These are phyloP conservation scores for Nannobrachium achirus DNA, from an alignment of 2,113 vertebrate species.

Conservation along the genomic window DNA sequence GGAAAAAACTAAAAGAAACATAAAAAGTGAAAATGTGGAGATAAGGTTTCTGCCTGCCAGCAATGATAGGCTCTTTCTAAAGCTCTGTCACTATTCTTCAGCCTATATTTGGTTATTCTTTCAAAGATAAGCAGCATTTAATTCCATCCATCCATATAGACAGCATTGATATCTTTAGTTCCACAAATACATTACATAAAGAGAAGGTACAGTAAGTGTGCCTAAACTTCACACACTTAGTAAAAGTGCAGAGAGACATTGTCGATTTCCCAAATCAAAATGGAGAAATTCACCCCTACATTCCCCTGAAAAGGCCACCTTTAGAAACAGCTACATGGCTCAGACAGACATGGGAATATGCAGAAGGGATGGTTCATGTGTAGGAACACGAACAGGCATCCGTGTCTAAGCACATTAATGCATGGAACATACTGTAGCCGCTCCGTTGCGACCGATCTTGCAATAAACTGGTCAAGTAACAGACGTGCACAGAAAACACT, in stretches of 20 bases:
- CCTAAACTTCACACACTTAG: constrained; percentile 25
- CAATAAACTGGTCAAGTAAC: not conserved
- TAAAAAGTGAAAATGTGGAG: too few relatives aligned
- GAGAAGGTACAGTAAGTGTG: constrained; percentile 9
- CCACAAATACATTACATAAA: constrained; percentile 41
- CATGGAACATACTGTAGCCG: too few relatives aligned
- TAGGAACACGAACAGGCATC: not conserved
- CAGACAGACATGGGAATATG: not conserved
- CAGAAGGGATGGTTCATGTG: not conserved
- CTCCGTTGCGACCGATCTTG: not conserved
- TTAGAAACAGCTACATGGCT: constrained; percentile 19
- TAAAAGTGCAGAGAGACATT: constrained; percentile 30
- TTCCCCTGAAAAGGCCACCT: constrained; percentile 48
- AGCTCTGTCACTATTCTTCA: constrained; percentile 6
- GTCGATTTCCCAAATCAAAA: constrained; percentile 3
- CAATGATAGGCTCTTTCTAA: too few relatives aligned
- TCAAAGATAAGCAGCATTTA: constrained; percentile 20
- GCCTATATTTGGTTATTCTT: constrained; percentile 3
- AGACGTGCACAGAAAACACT: not conserved
- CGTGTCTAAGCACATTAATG: too few relatives aligned
- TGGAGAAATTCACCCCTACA: constrained; percentile 18
- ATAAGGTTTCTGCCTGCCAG: too few relatives aligned
- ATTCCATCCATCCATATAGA: constrained; percentile 31
- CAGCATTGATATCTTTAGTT: not conserved
- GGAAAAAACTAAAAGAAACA: too few relatives aligned